Evolutionary conservation across 2,113 vertebrate genomes (phyloP).

Genomic region (Nothobranchius furzeri): DNA sequence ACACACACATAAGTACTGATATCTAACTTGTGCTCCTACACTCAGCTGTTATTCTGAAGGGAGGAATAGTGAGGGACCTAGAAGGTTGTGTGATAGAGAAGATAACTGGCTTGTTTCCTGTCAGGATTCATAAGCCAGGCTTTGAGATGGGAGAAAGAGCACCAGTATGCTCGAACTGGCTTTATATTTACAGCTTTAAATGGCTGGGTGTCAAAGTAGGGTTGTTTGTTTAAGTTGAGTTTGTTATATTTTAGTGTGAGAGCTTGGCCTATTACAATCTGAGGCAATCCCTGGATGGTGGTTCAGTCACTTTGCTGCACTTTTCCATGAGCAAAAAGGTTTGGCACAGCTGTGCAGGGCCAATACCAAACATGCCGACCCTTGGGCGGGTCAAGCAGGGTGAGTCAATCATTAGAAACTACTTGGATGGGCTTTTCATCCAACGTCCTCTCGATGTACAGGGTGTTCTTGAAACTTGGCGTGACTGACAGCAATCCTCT

Average conservation of each 20-base stretch:
- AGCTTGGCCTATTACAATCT: too few species aligned
- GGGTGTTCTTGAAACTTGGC: conserved; percentile 61
- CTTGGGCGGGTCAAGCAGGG: conserved; percentile 25
- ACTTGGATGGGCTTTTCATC: conserved; percentile 57
- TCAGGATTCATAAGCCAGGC: conserved; percentile 55
- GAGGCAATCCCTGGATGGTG: too few species aligned
- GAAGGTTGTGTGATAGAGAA: conserved; percentile 42
- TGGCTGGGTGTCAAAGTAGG: conserved; percentile 29
- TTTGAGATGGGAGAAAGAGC: conserved; percentile 23
- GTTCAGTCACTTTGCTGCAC: not conserved
- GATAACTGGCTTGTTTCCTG: conserved; percentile 42
- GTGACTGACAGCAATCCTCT: conserved; percentile 56
- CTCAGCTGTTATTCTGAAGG: conserved; percentile 32
- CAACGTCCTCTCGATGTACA: conserved; percentile 40
- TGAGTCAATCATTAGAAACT: conserved; percentile 54
- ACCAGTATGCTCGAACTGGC: conserved; percentile 18
- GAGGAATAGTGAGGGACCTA: conserved; percentile 26
- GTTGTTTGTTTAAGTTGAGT: conserved; percentile 37
- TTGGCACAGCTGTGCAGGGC: conserved; percentile 29
- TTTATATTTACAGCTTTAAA: conserved; percentile 49
- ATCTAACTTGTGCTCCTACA: conserved; percentile 31
- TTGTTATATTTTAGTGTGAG: conserved; percentile 31
- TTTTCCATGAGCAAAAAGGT: conserved; percentile 32
- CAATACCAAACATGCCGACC: conserved; percentile 37
- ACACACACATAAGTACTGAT: conserved; percentile 22